Conservation (phyloP, 2,797 vertebrate species). For the Psittacula derbiana region DNA sequence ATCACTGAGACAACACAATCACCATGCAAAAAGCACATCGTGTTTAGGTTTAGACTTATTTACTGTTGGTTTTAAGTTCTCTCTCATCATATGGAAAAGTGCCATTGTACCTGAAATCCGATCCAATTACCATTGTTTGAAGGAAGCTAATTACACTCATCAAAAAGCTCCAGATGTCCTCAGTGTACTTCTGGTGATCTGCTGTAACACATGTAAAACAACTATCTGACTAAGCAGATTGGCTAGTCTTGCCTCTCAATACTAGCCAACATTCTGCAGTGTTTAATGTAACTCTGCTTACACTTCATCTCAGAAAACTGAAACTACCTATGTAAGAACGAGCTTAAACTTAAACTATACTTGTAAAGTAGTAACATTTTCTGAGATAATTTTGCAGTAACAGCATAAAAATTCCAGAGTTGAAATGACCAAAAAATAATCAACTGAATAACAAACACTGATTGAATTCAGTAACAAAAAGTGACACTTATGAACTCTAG, state of each 20-base stretch:
- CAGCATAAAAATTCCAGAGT: not conserved
- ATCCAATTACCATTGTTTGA: not conserved
- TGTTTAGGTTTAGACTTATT: not conserved
- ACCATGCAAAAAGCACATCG: accelerated
- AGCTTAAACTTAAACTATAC: not conserved
- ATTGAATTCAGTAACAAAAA: not conserved
- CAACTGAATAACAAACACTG: not conserved
- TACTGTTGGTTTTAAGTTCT: not conserved
- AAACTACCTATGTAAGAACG: not conserved
- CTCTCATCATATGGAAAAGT: not conserved
- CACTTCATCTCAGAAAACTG: not conserved
- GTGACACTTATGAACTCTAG: not conserved
- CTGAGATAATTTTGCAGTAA: not conserved
- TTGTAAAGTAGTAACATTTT: not conserved
- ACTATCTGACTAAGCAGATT: not conserved
- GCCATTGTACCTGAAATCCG: not conserved
- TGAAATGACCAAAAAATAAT: not conserved
- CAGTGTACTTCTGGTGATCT: not conserved
- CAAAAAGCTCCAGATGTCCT: not conserved
- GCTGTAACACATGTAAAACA: not conserved
- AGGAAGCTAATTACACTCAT: not conserved
- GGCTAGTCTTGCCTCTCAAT: not conserved
- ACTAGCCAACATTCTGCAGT: not conserved
- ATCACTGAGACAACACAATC: not conserved
- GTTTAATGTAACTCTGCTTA: not conserved